Evolutionary conservation across 1,140 invertebrate species (phyloP).

Genomic region (Drosophila kepulauana): DNA sequence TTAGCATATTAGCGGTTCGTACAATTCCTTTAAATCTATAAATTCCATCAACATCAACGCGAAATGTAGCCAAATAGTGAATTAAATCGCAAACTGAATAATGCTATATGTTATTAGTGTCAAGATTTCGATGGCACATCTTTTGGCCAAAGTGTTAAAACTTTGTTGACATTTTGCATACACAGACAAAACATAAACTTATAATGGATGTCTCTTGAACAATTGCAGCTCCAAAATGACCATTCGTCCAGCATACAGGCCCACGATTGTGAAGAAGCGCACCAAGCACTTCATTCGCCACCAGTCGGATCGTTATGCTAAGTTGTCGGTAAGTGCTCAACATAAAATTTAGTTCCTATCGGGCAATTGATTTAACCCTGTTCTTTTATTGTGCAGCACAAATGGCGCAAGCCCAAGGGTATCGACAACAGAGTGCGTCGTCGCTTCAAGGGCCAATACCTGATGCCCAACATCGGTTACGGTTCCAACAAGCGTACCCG

Average conservation of each 20-base stretch:
- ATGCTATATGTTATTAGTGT: slow-evolving; percentile 5
- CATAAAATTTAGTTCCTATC: not conserved
- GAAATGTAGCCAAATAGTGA: slow-evolving; percentile 11
- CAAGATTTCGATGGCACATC: slow-evolving; percentile 12
- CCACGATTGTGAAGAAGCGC: slow-evolving; percentile 97
- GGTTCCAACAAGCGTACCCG: slow-evolving; percentile 97
- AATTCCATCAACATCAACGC: slow-evolving; percentile 47
- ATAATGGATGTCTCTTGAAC: slow-evolving; percentile 3
- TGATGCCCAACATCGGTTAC: slow-evolving; percentile 99
- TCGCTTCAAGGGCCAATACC: slow-evolving; percentile 98
- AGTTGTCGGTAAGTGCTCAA: slow-evolving; percentile 91
- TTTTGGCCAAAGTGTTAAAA: slow-evolving; percentile 4
- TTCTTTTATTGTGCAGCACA: slow-evolving; percentile 82
- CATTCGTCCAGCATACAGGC: slow-evolving; percentile 94
- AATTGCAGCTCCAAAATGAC: slow-evolving; percentile 88
- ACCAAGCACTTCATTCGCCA: slow-evolving; percentile 98
- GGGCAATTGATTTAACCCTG: not conserved
- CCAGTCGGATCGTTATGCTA: slow-evolving; percentile 98
- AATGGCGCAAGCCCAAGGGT: slow-evolving; percentile 91
- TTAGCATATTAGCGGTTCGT: slow-evolving; percentile 73
- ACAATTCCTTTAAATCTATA: slow-evolving; percentile 58
- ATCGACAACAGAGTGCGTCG: slow-evolving; percentile 99
- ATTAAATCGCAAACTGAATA: slow-evolving; percentile 16
- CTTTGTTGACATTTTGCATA: slow-evolving; percentile 60
- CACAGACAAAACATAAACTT: slow-evolving; percentile 6